Percentiles rank a stretch among this genome's conserved stretches.
These are phyloP conservation scores for Lucilia cuprina DNA, from an alignment of 1,140 invertebrate species.

Conservation along the genomic window DNA sequence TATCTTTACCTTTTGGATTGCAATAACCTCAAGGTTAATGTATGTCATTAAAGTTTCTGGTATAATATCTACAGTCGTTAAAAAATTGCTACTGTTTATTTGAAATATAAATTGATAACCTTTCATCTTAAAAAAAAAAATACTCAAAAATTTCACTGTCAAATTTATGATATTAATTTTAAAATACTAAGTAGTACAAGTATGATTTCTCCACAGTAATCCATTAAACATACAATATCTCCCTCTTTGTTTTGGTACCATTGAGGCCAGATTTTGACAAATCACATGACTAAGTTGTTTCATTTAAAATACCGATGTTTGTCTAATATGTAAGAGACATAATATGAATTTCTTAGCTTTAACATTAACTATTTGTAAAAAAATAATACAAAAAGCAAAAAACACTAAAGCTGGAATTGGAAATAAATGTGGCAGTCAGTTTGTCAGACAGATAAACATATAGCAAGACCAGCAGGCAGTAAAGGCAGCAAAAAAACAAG, in stretches of 20 bases:
- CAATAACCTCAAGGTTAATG: too few species aligned
- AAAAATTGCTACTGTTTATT: too few species aligned
- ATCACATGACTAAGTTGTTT: neutral
- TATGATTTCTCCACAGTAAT: too few species aligned
- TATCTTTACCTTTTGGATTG: too few species aligned
- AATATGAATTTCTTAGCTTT: neutral
- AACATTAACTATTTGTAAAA: neutral
- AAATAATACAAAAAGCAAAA: neutral
- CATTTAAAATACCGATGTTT: neutral
- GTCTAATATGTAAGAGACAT: neutral
- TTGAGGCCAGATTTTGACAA: neutral
- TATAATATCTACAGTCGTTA: too few species aligned
- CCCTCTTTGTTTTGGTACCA: neutral
- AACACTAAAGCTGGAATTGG: neutral
- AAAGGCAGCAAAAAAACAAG: neutral
- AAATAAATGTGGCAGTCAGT: conserved; percentile 6
- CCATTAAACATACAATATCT: too few species aligned
- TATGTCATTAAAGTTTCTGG: too few species aligned
- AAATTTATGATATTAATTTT: too few species aligned
- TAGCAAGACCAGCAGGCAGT: neutral
- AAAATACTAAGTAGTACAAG: too few species aligned
- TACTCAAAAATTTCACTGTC: too few species aligned
- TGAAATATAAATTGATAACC: too few species aligned
- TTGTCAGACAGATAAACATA: neutral
- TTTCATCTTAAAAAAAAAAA: too few species aligned